These are phyloP conservation scores for Oscheius sp. DNA, from an alignment of 2,888 invertebrate genomes.

Conservation along the genomic window DNA sequence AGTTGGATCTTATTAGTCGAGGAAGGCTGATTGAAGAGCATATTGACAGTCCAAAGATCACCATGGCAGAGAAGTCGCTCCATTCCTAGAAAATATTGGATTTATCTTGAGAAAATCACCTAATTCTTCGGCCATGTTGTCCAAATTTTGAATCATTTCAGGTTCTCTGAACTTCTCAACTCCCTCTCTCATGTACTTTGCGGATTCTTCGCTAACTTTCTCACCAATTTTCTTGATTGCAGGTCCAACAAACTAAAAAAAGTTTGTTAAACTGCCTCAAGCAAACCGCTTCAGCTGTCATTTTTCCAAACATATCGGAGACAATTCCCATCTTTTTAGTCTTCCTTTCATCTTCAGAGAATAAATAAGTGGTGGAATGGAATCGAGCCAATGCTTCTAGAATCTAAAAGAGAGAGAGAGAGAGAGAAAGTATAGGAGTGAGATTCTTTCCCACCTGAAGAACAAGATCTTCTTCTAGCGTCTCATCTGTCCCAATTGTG, in stretches of 20 bases:
- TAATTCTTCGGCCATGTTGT: slow-evolving; percentile 4
- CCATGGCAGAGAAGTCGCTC: slow-evolving; percentile 15
- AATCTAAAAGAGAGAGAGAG: slow-evolving; percentile 2
- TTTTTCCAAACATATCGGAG: slow-evolving; percentile 6
- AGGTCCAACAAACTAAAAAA: neutral
- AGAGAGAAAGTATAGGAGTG: too few species aligned
- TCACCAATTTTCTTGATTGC: neutral
- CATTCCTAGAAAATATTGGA: neutral
- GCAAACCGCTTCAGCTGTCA: neutral
- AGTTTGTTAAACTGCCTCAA: neutral
- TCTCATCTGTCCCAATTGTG: slow-evolving; percentile 1
- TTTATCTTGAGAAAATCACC: neutral
- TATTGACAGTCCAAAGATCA: slow-evolving; percentile 22
- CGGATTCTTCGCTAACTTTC: neutral
- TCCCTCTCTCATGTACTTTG: slow-evolving; percentile 5
- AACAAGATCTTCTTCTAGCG: neutral
- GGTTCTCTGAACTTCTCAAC: neutral
- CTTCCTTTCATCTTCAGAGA: slow-evolving; percentile 4
- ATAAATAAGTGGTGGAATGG: neutral
- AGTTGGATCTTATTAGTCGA: neutral
- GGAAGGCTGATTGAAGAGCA: neutral
- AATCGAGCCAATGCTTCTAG: slow-evolving; percentile 1
- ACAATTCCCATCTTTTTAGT: neutral
- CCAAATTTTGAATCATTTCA: neutral
- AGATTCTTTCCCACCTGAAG: neutral